Percentiles rank a stretch among this genome's conserved stretches.
Conservation (phyloP, 2,888 invertebrate genomes). For the Atrina japonica region DNA sequence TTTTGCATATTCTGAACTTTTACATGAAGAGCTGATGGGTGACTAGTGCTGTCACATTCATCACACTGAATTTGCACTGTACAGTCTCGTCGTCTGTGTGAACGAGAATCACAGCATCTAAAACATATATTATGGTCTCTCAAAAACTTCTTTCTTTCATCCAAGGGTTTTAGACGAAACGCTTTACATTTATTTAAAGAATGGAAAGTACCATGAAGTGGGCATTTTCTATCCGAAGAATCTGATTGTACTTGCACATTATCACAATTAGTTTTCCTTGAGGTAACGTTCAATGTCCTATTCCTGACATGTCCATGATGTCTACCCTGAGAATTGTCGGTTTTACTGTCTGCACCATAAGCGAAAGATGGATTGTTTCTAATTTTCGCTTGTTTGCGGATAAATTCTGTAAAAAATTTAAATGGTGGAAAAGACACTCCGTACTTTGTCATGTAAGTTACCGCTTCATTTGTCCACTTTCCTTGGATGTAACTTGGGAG, state of each 20-base stretch:
- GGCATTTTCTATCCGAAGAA: background rate
- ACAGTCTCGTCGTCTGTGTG: background rate
- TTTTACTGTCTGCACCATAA: background rate
- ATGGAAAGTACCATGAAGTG: background rate
- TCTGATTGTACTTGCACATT: too few relatives aligned
- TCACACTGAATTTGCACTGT: background rate
- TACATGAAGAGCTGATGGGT: slow-evolving; percentile 3
- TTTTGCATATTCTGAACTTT: background rate
- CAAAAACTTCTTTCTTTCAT: too few relatives aligned
- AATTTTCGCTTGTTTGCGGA: slow-evolving; percentile 17
- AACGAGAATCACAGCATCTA: background rate
- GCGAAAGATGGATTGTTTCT: slow-evolving; percentile 1
- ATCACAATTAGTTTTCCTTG: background rate
- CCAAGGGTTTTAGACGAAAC: background rate
- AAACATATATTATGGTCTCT: slow-evolving; percentile 3
- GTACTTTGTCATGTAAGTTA: slow-evolving; percentile 37
- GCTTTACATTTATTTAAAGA: slow-evolving; percentile 7
- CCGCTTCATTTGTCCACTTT: slow-evolving; percentile 45
- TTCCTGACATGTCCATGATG: background rate
- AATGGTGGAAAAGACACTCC: slow-evolving; percentile 51
- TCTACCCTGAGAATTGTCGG: too few relatives aligned
- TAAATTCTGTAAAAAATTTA: slow-evolving; percentile 38
- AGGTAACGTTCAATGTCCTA: background rate
- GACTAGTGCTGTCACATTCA: background rate
- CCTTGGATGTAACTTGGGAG: too few relatives aligned